These are phyloP conservation scores for Tychaedon coryphoeus DNA, from an alignment of 2,113 vertebrate species.

Conservation along the genomic window DNA sequence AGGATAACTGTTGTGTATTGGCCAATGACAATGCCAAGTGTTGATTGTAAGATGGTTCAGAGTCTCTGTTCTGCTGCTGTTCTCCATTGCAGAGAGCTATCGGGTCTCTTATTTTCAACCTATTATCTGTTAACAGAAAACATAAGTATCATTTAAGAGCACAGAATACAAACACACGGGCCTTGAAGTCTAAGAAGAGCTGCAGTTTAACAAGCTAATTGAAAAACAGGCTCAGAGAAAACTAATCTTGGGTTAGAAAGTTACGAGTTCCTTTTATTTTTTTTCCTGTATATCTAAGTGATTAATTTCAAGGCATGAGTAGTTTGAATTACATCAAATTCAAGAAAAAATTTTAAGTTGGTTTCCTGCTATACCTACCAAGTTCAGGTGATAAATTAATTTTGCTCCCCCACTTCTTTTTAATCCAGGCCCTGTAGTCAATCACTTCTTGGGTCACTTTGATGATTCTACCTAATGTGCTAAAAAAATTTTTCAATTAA, in stretches of 20 bases:
- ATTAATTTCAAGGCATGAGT: neutral
- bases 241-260: neutral
- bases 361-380: constrained; percentile 67
- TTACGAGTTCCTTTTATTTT: neutral
- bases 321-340: constrained; percentile 3
- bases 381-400: constrained; percentile 57
- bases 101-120: constrained; percentile 73
- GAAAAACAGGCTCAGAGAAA: neutral
- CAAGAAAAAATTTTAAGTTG: neutral
- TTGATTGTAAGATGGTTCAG: constrained; percentile 76
- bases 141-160: neutral
- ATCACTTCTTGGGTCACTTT: constrained; percentile 95
- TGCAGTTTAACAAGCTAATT: neutral
- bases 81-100: constrained; percentile 54
- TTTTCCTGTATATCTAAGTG: neutral
- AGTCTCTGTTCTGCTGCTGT: constrained; percentile 74
- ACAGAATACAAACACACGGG: neutral
- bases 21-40: constrained; percentile 85
- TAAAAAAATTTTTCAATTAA: constrained; percentile 59
- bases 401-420: constrained; percentile 84
- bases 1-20: constrained; percentile 83
- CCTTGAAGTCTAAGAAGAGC: neutral
- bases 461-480: constrained; percentile 94
- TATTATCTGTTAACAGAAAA: constrained; percentile 66
- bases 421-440: constrained; percentile 95